Evolutionary conservation across 2,113 vertebrate species (phyloP).

Genomic region (Felis chaus): DNA sequence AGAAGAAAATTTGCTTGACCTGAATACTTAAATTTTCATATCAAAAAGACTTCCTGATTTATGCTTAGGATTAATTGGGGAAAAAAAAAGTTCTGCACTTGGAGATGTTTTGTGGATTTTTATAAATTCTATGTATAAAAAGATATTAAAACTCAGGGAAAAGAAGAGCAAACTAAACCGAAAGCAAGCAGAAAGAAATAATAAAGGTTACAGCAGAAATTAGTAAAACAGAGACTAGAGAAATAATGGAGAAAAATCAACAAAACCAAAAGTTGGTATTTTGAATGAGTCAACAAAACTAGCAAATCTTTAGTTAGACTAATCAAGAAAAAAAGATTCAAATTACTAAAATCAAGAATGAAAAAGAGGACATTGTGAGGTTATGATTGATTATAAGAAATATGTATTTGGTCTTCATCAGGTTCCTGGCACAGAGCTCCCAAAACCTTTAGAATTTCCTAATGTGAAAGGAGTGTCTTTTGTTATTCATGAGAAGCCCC

Average conservation of each 20-base stretch:
- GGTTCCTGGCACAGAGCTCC: not conserved
- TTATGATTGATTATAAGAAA: not conserved
- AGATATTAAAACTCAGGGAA: not conserved
- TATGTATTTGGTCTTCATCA: not conserved
- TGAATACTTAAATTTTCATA: constrained; percentile 11
- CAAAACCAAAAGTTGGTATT: not conserved
- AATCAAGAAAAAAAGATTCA: not conserved
- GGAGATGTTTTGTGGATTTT: not conserved
- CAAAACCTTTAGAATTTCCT: not conserved
- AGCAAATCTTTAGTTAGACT: not conserved
- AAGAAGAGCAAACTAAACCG: not conserved
- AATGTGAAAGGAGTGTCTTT: not conserved
- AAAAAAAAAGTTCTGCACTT: not conserved
- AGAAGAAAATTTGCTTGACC: not conserved
- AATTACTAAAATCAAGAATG: not conserved
- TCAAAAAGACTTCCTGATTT: not conserved
- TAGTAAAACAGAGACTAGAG: not conserved
- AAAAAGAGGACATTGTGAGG: not conserved
- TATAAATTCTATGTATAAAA: not conserved
- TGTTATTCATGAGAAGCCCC: not conserved
- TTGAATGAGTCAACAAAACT: not conserved
- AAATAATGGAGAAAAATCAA: not conserved
- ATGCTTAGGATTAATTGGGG: not conserved
- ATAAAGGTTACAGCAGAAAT: not conserved
- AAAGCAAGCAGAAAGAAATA: not conserved